Conservation (phyloP, 2,797 vertebrate genomes). For the Cirrhinus molitorella region DNA sequence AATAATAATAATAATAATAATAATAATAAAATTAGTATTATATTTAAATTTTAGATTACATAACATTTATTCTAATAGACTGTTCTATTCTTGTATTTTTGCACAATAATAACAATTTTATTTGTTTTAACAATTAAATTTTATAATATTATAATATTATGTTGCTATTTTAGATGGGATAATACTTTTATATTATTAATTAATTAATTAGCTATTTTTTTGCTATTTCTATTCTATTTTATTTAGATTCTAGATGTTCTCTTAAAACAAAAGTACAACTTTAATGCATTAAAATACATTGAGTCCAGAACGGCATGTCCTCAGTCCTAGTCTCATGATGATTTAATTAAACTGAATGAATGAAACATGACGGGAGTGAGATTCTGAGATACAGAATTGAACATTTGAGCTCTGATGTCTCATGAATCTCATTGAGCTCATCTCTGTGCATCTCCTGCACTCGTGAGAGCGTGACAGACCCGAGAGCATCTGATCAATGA, state of each 20-base stretch:
- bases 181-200: too few relatives aligned
- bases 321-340: neutral
- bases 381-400: neutral
- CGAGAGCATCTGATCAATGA: neutral
- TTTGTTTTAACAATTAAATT: too few relatives aligned
- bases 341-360: neutral
- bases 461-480: neutral
- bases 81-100: too few relatives aligned
- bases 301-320: neutral
- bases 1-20: neutral
- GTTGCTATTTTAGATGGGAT: too few relatives aligned
- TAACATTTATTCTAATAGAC: too few relatives aligned
- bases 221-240: neutral
- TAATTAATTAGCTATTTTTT: neutral
- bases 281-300: neutral
- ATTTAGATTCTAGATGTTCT: neutral
- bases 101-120: too few relatives aligned
- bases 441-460: neutral
- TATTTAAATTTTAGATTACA: too few relatives aligned
- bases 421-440: neutral
- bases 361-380: neutral
- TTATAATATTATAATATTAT: too few relatives aligned
- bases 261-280: neutral
- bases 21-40: too few relatives aligned
- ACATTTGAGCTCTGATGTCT: neutral